A percentile compares a stretch with the other conserved stretches of the same genome.
Evolutionary conservation across 2,888 invertebrate species (phyloP).

Genomic region (Steinernema scapterisci): DNA sequence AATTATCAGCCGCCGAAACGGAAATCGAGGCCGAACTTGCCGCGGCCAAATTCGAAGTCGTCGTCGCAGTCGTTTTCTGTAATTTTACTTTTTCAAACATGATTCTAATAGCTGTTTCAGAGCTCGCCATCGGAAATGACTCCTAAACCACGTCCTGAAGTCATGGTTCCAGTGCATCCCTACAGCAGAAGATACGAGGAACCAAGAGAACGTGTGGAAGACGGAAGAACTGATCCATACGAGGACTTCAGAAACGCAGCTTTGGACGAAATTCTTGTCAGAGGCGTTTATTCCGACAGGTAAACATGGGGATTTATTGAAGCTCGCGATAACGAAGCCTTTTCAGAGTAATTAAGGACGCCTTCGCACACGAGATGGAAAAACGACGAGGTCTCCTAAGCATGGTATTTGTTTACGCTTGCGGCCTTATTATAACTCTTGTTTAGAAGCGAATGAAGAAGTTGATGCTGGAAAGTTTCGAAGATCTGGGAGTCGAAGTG

Average conservation of each 20-base stretch:
- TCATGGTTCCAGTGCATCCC: background rate
- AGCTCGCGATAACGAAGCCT: no score
- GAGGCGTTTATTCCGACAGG: slow-evolving; percentile 23
- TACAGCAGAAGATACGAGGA: background rate
- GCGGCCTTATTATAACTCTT: background rate
- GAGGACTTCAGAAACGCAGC: slow-evolving; percentile 12
- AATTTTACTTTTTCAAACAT: no score
- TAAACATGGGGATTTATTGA: background rate
- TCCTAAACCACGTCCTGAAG: background rate
- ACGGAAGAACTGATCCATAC: background rate
- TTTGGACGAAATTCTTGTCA: slow-evolving; percentile 21
- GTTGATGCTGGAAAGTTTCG: slow-evolving; percentile 18
- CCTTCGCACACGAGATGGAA: slow-evolving; percentile 26
- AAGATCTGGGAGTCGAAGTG: slow-evolving; percentile 17
- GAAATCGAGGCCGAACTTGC: background rate
- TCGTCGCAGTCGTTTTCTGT: slow-evolving; percentile 15
- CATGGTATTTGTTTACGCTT: background rate
- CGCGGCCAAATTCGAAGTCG: slow-evolving; percentile 6
- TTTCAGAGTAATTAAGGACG: slow-evolving; percentile 10
- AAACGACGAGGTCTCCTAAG: slow-evolving; percentile 5
- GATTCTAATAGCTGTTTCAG: background rate
- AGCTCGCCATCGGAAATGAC: background rate
- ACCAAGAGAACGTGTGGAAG: background rate
- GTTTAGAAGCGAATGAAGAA: slow-evolving; percentile 3
- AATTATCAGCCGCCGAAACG: slow-evolving; percentile 23